Base-by-base conservation (phyloP, 2,888 invertebrate genomes). In the Perizoma affinitatum region DNA sequence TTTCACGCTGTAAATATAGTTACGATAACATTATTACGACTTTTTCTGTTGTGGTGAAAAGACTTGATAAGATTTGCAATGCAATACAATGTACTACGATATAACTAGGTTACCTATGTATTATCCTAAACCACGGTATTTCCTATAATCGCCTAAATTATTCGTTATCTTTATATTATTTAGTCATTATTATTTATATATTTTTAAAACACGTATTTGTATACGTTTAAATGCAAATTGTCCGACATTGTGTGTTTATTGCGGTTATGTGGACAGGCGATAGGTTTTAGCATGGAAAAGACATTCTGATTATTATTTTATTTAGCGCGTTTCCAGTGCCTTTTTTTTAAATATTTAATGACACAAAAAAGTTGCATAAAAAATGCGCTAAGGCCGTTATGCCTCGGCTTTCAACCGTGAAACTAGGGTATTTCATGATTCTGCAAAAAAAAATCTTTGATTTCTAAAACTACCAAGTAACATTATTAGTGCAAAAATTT, bases 171-270 rank as follows among this genome's bases (percentile, higher is more conserved):
- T 60, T 58, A 54, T 65, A 41, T 54, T 67, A 66, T 68, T 64
- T 69, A 71, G 71, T 71, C 69, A 71, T 68, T 69, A 70, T 62
- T 70, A 71, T 69, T 71, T 71, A 69, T 69, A 56, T 71, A 69
- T 69, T 55, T 81, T 78, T 76, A 75, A 78, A 82, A 75, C 22
- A 22, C 78, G 83, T 83, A 63, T 75, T 76, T 22, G 22, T 22
- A 22, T 22, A 80, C 79, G 82, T 82, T 69, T 79, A 68, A 70
- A 72, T 69, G 61, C 63, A 61, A 67, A 67, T 66, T 65, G 35
- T 59, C 48, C 34, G 9, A 47, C 7, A 45, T 58, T 49, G 50
- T 35, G 40, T 49, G 65, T 56, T 58, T 63, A 4, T 38, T 38
- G 38, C 38, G 22, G 22, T 22, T 22, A 2, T 4, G 6, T n/a